A percentile compares a stretch with the other conserved stretches of the same genome.
phyloP scores from a whole-genome alignment of 1,140 invertebrate species.

The Drosophila kanapiae region DNA sequence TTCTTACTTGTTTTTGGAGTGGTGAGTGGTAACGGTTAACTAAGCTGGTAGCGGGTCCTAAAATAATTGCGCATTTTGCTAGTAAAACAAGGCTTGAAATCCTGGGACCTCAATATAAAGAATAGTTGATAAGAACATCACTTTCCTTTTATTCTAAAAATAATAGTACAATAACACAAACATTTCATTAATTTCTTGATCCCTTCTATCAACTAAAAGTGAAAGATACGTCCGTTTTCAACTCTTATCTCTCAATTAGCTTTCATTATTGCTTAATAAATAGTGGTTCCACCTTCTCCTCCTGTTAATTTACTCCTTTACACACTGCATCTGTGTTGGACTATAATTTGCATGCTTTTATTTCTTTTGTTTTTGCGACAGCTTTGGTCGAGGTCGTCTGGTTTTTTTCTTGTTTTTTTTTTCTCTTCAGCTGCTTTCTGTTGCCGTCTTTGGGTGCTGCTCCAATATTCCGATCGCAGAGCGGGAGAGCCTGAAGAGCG shows the following conservation, averaged over 20 bases:
- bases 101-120: not conserved
- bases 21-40: constrained; percentile 42
- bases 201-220: not conserved
- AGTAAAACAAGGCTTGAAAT: not conserved
- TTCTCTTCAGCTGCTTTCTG: constrained; percentile 64
- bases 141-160: not conserved
- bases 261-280: not conserved
- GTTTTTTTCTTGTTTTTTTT: constrained; percentile 62
- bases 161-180: not conserved
- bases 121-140: not conserved
- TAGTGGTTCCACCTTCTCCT: not conserved
- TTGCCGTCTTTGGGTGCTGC: constrained; percentile 43
- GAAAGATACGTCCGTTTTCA: not conserved
- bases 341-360: constrained; percentile 31
- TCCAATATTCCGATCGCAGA: constrained; percentile 59
- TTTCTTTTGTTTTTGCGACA: constrained; percentile 67
- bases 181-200: not conserved
- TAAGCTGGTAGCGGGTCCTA: constrained; percentile 15
- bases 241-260: not conserved
- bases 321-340: constrained; percentile 11
- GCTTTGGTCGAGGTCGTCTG: constrained; percentile 81
- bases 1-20: constrained; percentile 32
- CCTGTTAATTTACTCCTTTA: constrained; percentile 5
- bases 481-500: constrained; percentile 25
- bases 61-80: constrained; percentile 3